These are phyloP conservation scores for Cosmia pyralina DNA, from an alignment of 2,888 invertebrate genomes.

Conservation along the genomic window DNA sequence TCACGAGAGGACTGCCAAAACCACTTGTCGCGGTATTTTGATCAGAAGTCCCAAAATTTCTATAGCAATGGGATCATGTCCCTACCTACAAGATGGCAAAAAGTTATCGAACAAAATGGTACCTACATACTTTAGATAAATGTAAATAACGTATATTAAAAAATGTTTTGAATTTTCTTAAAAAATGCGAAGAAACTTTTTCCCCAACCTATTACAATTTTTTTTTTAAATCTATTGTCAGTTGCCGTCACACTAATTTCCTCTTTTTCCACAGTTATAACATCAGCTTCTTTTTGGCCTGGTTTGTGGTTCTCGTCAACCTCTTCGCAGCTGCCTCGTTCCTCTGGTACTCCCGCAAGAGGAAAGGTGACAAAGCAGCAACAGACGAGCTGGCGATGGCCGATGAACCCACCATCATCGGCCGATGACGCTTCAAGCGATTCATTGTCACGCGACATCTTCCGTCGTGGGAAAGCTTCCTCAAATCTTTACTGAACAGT, in stretches of 20 bases:
- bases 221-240: not conserved
- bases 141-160: too few relatives aligned
- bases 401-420: slow-evolving; percentile 95
- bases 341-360: slow-evolving; percentile 95
- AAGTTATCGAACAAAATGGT: too few relatives aligned
- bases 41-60: too few relatives aligned
- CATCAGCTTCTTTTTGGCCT: slow-evolving; percentile 93
- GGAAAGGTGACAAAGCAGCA: slow-evolving; percentile 95
- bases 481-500: slow-evolving; percentile 86
- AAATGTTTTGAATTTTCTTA: too few relatives aligned
- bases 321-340: slow-evolving; percentile 93
- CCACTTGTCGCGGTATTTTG: too few relatives aligned
- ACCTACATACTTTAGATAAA: too few relatives aligned
- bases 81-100: too few relatives aligned
- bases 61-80: too few relatives aligned
- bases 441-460: slow-evolving; percentile 69
- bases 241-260: not conserved
- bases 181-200: too few relatives aligned
- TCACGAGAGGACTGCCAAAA: too few relatives aligned
- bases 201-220: too few relatives aligned
- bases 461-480: slow-evolving; percentile 76
- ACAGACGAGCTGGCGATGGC: slow-evolving; percentile 96
- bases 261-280: slow-evolving; percentile 89
- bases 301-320: slow-evolving; percentile 94
- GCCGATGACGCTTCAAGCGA: slow-evolving; percentile 88